Conservation (phyloP, 2,888 invertebrate species). For the Drosophila acutilabella region DNA sequence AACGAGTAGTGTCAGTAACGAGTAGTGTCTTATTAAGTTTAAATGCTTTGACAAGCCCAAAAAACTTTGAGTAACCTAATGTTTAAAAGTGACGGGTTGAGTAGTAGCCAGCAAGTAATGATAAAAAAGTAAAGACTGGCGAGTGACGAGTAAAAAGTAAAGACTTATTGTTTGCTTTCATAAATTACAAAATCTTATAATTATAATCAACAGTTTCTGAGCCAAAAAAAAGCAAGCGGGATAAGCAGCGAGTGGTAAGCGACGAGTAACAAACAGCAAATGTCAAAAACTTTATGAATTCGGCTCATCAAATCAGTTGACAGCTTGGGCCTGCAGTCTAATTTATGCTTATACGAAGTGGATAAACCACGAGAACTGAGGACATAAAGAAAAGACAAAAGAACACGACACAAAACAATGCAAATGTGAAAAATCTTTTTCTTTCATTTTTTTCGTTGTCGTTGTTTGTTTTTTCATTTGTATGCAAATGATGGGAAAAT, state of each 20-base stretch:
- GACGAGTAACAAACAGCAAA: neutral
- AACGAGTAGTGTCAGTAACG: neutral
- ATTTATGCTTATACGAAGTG: conserved; percentile 29
- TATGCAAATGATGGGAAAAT: conserved; percentile 78
- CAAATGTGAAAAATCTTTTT: conserved; percentile 38
- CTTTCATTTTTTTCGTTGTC: conserved; percentile 7
- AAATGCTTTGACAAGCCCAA: no score
- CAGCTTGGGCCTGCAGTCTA: conserved; percentile 10
- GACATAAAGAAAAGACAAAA: conserved; percentile 23
- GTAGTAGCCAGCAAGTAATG: neutral
- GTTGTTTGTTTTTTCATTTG: conserved; percentile 54
- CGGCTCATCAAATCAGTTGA: conserved; percentile 1
- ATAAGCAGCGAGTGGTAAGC: neutral
- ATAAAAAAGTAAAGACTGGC: neutral
- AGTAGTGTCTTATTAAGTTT: no score
- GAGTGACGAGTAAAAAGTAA: no score
- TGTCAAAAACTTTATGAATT: neutral
- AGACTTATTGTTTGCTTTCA: no score
- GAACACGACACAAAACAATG: conserved; percentile 30
- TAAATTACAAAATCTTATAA: neutral
- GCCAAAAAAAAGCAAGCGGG: neutral
- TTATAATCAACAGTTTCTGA: neutral
- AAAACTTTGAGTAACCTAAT: no score
- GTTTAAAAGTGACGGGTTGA: no score
- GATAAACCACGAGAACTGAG: neutral